These are phyloP conservation scores for Prionailurus bengalensis DNA, from an alignment of 2,113 vertebrate species.

Conservation along the genomic window DNA sequence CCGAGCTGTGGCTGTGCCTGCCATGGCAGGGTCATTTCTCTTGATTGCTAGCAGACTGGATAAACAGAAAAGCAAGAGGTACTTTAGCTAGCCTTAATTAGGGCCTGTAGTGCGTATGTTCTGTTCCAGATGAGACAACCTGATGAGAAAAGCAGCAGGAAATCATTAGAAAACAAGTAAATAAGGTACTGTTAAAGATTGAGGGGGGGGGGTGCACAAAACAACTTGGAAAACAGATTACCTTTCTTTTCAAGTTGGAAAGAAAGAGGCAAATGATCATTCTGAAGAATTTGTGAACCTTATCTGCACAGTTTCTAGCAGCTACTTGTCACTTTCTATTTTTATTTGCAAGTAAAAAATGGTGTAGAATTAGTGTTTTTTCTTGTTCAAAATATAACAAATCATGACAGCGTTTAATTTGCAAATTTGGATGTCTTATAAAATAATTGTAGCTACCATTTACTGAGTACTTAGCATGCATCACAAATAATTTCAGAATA, in stretches of 20 bases:
- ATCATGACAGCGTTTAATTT: neutral
- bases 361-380: neutral
- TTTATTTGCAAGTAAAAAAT: slow-evolving; percentile 18
- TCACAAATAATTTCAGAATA: neutral
- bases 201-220: neutral
- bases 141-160: slow-evolving; percentile 81
- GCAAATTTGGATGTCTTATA: slow-evolving; percentile 30
- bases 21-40: neutral
- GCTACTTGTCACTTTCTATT: slow-evolving; percentile 44
- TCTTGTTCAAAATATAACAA: slow-evolving; percentile 25
- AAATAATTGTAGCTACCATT: slow-evolving; percentile 28
- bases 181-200: slow-evolving; percentile 56
- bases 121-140: slow-evolving; percentile 75
- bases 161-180: slow-evolving; percentile 82
- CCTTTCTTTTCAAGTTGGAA: slow-evolving; percentile 12
- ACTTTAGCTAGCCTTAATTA: slow-evolving; percentile 83
- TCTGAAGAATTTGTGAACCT: neutral
- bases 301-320: neutral
- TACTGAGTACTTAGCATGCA: neutral
- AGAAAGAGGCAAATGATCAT: neutral
- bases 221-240: slow-evolving; percentile 53
- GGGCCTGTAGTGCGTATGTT: slow-evolving; percentile 70
- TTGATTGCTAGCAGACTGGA: slow-evolving; percentile 69
- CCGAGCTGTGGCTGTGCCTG: neutral
- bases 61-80: slow-evolving; percentile 66